Percentiles rank a stretch among this genome's conserved stretches.
phyloP scores from a whole-genome alignment of 35 echinoderm and acorn worm genomes.

The Stichopus chloronotus region DNA sequence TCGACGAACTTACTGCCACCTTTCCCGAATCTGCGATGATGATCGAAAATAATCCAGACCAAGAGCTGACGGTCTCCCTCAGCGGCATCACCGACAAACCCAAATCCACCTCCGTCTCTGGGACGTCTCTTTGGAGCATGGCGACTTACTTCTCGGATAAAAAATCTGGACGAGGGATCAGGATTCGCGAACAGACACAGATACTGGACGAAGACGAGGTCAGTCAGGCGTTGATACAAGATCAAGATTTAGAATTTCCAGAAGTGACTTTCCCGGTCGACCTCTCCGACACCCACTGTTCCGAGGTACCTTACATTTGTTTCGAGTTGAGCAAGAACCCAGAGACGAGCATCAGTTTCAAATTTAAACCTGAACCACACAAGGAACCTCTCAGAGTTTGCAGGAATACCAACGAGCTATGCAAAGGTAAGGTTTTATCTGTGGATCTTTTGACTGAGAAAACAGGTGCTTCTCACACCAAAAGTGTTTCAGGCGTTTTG shows the following conservation, averaged over 20 bases:
- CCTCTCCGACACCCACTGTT: neutral
- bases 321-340: slow-evolving; percentile 32
- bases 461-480: neutral
- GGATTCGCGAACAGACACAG: slow-evolving; percentile 2
- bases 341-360: slow-evolving; percentile 22
- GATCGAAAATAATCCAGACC: neutral
- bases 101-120: slow-evolving; percentile 25
- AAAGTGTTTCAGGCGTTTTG: neutral
- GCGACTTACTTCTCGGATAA: slow-evolving; percentile 17
- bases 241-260: slow-evolving; percentile 32
- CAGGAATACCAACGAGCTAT: slow-evolving; percentile 26
- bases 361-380: slow-evolving; percentile 13
- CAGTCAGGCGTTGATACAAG: neutral
- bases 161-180: neutral
- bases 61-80: neutral
- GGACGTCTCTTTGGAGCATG: slow-evolving; percentile 18
- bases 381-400: slow-evolving; percentile 1
- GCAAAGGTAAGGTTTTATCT: slow-evolving; percentile 24
- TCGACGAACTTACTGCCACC: slow-evolving; percentile 19
- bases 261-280: slow-evolving; percentile 37
- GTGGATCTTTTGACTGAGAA: neutral
- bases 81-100: slow-evolving; percentile 39
- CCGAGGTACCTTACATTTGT: slow-evolving; percentile 9
- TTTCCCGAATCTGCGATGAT: slow-evolving; percentile 26
- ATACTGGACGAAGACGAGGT: slow-evolving; percentile 14